Evolutionary conservation across 1,140 invertebrate species (phyloP).

Genomic region (Ceratosolen solmsi): DNA sequence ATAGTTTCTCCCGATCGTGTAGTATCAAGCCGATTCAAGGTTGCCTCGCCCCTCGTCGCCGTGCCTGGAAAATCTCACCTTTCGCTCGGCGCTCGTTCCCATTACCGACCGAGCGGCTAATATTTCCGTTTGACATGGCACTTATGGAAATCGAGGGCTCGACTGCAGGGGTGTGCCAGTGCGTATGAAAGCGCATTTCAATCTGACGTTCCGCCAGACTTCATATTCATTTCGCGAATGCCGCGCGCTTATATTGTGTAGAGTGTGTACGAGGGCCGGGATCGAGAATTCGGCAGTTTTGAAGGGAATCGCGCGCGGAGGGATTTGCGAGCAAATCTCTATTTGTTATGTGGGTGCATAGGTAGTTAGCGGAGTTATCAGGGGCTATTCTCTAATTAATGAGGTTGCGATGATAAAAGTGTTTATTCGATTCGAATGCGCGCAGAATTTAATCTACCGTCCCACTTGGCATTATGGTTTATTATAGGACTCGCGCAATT

Average conservation of each 20-base stretch:
- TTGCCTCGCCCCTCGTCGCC: not conserved
- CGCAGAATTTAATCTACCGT: slow-evolving; percentile 9
- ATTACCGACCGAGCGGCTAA: not conserved
- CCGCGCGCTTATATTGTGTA: slow-evolving; percentile 23
- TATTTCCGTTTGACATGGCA: slow-evolving; percentile 17
- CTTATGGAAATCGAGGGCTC: slow-evolving; percentile 13
- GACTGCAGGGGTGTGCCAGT: not conserved
- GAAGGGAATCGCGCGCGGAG: slow-evolving; percentile 37
- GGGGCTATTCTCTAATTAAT: slow-evolving; percentile 44
- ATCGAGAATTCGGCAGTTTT: slow-evolving; percentile 17
- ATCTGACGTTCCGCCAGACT: slow-evolving; percentile 41
- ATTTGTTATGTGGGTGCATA: slow-evolving; percentile 40
- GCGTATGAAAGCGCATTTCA: slow-evolving; percentile 10
- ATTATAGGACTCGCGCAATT: not conserved
- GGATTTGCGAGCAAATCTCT: slow-evolving; percentile 31
- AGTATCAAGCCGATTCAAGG: too few species aligned
- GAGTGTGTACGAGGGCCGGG: not conserved
- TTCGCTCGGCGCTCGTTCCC: too few species aligned
- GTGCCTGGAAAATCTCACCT: not conserved
- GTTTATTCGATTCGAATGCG: slow-evolving; percentile 21
- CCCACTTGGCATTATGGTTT: not conserved
- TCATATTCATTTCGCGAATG: slow-evolving; percentile 43
- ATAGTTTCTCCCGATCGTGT: too few species aligned
- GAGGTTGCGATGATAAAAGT: slow-evolving; percentile 33
- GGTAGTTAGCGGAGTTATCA: slow-evolving; percentile 40